phyloP scores from a whole-genome alignment of 1,140 invertebrate species.

The Choristoneura fumiferana region DNA sequence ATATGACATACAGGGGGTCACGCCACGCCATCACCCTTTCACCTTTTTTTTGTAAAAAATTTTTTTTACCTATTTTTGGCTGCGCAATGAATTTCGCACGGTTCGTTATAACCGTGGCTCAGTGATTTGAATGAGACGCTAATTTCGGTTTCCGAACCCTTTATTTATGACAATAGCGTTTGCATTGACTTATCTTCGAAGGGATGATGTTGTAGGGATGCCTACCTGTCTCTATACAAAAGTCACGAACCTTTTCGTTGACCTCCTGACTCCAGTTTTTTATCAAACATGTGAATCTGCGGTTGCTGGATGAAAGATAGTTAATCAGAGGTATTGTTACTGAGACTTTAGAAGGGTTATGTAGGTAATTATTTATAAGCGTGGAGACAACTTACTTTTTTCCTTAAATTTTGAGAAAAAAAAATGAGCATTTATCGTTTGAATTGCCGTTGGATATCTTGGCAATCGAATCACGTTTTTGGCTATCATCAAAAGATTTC shows the following conservation, averaged over 20 bases:
- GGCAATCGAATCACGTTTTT: not conserved
- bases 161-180: slow-evolving; percentile 43
- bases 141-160: slow-evolving; percentile 66
- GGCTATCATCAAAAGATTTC: no score
- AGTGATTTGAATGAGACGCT: slow-evolving; percentile 63
- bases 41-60: slow-evolving; percentile 29
- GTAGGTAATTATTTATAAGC: no score
- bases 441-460: no score
- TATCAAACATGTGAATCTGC: slow-evolving; percentile 47
- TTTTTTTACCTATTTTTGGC: slow-evolving; percentile 31
- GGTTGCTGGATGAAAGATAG: slow-evolving; percentile 30
- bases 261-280: slow-evolving; percentile 56
- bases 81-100: slow-evolving; percentile 67
- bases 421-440: no score
- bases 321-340: slow-evolving; percentile 59
- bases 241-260: slow-evolving; percentile 59
- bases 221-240: slow-evolving; percentile 55
- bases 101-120: slow-evolving; percentile 59
- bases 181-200: slow-evolving; percentile 40
- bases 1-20: slow-evolving; percentile 44
- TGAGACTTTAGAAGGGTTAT: slow-evolving; percentile 13
- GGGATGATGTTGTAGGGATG: slow-evolving; percentile 33
- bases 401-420: no score
- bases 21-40: slow-evolving; percentile 52
- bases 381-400: no score